These are phyloP conservation scores for Burhinus oedicnemus DNA, from an alignment of 2,113 vertebrate genomes.

Conservation along the genomic window DNA sequence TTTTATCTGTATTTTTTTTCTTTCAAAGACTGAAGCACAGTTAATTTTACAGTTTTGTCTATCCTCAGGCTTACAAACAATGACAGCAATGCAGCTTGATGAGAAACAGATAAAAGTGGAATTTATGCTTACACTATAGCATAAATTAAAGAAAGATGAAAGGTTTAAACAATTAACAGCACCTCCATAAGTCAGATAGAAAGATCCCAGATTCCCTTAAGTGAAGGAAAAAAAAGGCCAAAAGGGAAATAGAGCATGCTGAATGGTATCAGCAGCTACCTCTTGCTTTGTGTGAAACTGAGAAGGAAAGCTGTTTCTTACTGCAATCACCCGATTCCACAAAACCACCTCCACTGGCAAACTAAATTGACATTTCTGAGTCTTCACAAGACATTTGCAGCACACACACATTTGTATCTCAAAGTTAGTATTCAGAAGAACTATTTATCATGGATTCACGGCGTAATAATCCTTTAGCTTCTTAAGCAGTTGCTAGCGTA, in stretches of 20 bases:
- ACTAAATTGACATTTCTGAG: background rate
- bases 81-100: slow-evolving; percentile 78
- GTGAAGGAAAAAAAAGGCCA: background rate
- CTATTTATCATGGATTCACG: background rate
- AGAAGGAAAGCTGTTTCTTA: background rate
- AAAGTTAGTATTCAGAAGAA: background rate
- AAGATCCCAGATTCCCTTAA: slow-evolving; percentile 12
- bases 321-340: background rate
- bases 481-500: background rate
- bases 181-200: slow-evolving; percentile 32
- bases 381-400: background rate
- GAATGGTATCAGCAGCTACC: background rate
- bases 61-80: slow-evolving; percentile 77
- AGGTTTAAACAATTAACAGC: slow-evolving; percentile 45
- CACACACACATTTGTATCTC: background rate
- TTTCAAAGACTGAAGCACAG: slow-evolving; percentile 67
- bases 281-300: background rate
- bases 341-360: background rate
- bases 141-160: slow-evolving; percentile 78
- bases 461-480: background rate
- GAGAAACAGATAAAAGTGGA: slow-evolving; percentile 76
- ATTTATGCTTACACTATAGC: slow-evolving; percentile 70
- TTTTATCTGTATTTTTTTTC: slow-evolving; percentile 70
- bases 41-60: slow-evolving; percentile 83
- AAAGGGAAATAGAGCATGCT: background rate